Base-by-base conservation (phyloP, 23 tunicate genomes). In the Styela plicata region DNA sequence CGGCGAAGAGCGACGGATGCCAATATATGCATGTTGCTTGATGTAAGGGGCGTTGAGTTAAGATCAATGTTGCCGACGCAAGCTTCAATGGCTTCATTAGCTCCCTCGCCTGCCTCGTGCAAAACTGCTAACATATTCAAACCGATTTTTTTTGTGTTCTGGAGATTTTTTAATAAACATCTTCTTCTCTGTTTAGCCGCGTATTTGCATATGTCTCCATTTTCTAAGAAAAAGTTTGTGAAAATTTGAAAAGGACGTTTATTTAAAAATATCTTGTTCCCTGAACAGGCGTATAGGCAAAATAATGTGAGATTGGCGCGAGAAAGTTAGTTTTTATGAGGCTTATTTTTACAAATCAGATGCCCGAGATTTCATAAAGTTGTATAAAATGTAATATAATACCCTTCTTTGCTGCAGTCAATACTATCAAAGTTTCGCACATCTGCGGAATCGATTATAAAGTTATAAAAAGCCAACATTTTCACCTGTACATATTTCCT, bases 51-150 rank as follows among this genome's bases (percentile, higher is more conserved):
- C 13, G 16, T 22, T 18, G 71, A 67, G 22, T 29, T 27, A 22
- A 67, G 71, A 22, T 67, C 22, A 18, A 67, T 67, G 71, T 27
- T 27, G 31, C 71, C 71, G 18, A 67, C 71, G 22, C 71, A 25
- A 0, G 71, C 24, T 29, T 67, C 71, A 25, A 67, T 67, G 24
- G 71, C 71, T 0, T 67, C 2, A 24, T 67, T 67, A 25, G 71
- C 71, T 18, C 71, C 71, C 24, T 67, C 71, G 2, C 71, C 71
- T 17, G 71, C 71, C 22, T 67, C 71, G 24, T 67, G 31, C 31
- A 67, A 29, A 27, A 67, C 71, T 18, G 71, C 30, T 24, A 67
- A 22, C 31, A 29, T 67, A 1, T 67, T 29, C 16, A 67, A 29
- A 67, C 22, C 31, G 22, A 29, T 22, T 19, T 19, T 29, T 25